Conservation (phyloP, 1,140 invertebrate species). For the Drosophila ercepeae region DNA sequence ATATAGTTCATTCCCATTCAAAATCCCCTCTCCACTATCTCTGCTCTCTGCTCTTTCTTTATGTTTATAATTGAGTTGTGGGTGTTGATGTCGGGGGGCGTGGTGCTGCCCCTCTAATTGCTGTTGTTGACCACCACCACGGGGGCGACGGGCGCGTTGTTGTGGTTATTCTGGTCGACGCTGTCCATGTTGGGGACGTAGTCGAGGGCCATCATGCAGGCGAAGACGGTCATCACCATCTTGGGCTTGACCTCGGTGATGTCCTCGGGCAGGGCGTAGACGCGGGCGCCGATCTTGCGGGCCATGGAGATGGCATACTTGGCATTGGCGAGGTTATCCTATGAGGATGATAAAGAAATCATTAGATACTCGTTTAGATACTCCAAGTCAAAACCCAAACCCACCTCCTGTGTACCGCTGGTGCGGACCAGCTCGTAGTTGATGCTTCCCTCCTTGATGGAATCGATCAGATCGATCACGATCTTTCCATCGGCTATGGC, state of each 20-base stretch:
- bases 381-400: not conserved
- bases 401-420: slow-evolving; percentile 91
- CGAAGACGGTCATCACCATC: slow-evolving; percentile 99
- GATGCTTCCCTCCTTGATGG: slow-evolving; percentile 97
- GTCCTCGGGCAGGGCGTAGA: slow-evolving; percentile 99
- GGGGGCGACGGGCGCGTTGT: slow-evolving; percentile 44
- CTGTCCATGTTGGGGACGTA: slow-evolving; percentile 94
- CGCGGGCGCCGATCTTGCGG: slow-evolving; percentile 97
- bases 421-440: slow-evolving; percentile 96
- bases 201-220: slow-evolving; percentile 98
- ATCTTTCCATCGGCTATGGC: slow-evolving; percentile 93
- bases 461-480: slow-evolving; percentile 97
- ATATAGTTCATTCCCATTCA: slow-evolving; percentile 1
- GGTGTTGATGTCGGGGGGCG: no score
- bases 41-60: not conserved
- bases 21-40: slow-evolving; percentile 1
- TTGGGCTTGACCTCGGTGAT: slow-evolving; percentile 99
- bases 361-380: no score
- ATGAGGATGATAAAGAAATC: no score
- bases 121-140: slow-evolving; percentile 59
- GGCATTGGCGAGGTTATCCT: slow-evolving; percentile 98
- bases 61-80: slow-evolving; percentile 28
- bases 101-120: slow-evolving; percentile 40
- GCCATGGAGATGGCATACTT: slow-evolving; percentile 99
- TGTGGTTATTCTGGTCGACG: slow-evolving; percentile 81